Percentiles rank a stretch among this genome's conserved stretches.
These are phyloP conservation scores for Venturia canescens DNA, from an alignment of 1,140 invertebrate species.

Conservation along the genomic window DNA sequence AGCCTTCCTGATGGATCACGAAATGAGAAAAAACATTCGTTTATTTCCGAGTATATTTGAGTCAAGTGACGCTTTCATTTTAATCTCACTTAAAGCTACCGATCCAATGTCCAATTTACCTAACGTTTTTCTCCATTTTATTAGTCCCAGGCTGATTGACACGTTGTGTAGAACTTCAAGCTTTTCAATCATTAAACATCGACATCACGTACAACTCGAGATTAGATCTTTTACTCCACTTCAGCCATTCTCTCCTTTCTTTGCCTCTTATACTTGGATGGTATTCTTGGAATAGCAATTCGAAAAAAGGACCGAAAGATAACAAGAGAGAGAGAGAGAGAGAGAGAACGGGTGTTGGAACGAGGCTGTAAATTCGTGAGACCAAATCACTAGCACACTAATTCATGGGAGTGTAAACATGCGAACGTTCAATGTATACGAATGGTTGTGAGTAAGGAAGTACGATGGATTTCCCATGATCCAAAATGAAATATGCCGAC, in stretches of 20 bases:
- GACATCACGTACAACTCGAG: no score
- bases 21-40: background rate
- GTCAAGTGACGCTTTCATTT: background rate
- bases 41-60: background rate
- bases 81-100: no score
- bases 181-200: no score
- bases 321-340: background rate
- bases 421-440: background rate
- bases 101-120: no score
- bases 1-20: background rate
- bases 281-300: slow-evolving; percentile 48
- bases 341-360: background rate
- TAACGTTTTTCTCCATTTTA: no score
- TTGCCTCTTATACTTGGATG: slow-evolving; percentile 20
- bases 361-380: slow-evolving; percentile 35
- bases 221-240: no score
- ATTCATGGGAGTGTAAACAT: background rate
- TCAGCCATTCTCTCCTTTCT: no score
- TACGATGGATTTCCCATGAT: no score
- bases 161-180: no score
- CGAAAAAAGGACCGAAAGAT: background rate
- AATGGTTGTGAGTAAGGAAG: no score
- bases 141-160: no score
- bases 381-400: background rate
- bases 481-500: no score